These are phyloP conservation scores for Okamejei kenojei DNA, from an alignment of 2,797 vertebrate species.

Conservation along the genomic window DNA sequence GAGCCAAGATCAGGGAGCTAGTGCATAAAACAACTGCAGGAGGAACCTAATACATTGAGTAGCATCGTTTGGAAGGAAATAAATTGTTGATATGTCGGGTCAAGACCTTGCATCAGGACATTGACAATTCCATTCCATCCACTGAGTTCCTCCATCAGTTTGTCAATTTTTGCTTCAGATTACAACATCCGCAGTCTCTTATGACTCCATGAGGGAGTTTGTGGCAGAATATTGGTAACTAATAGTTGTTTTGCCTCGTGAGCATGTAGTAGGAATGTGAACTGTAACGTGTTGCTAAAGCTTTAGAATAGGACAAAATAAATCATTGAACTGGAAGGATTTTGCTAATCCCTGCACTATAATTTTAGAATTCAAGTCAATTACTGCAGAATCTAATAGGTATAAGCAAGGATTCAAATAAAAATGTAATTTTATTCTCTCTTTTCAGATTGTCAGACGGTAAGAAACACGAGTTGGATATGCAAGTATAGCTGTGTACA, in stretches of 20 bases:
- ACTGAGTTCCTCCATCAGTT: no score
- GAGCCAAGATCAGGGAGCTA: no score
- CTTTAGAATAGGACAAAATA: not conserved
- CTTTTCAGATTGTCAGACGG: not conserved
- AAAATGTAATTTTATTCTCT: not conserved
- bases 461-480: not conserved
- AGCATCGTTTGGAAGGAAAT: no score
- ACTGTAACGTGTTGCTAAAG: not conserved
- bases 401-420: not conserved
- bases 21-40: no score
- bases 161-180: no score
- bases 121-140: no score
- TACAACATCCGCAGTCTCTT: no score
- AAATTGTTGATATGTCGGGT: no score
- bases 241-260: not conserved
- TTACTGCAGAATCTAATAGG: not conserved
- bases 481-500: not conserved
- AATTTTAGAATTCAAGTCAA: not conserved
- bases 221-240: not conserved
- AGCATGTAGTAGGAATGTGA: not conserved
- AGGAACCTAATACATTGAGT: no score
- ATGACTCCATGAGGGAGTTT: not conserved
- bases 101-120: no score
- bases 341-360: not conserved
- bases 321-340: not conserved